Evolutionary conservation across 2,888 invertebrate genomes (phyloP).

Genomic region (Euplexia lucipara): DNA sequence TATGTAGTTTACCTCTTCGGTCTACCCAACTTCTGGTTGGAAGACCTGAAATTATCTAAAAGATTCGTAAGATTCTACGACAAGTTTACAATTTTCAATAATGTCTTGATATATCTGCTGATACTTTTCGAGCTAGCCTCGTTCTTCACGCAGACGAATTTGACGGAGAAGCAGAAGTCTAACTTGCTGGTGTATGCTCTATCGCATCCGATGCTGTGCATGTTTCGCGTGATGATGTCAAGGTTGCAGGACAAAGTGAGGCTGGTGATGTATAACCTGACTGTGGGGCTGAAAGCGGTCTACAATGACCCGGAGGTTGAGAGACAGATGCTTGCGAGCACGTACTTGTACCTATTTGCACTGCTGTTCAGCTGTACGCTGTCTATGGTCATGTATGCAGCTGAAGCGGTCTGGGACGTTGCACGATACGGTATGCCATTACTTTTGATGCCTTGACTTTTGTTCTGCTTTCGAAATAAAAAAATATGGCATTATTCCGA

Average conservation of each 20-base stretch:
- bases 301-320: slow-evolving; percentile 75
- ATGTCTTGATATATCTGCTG: slow-evolving; percentile 55
- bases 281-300: slow-evolving; percentile 65
- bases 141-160: slow-evolving; percentile 68
- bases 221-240: slow-evolving; percentile 58
- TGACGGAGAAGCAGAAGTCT: slow-evolving; percentile 66
- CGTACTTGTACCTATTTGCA: slow-evolving; percentile 60
- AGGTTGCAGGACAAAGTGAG: slow-evolving; percentile 61
- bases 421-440: slow-evolving; percentile 52
- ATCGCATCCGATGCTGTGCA: slow-evolving; percentile 68
- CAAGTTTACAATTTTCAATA: slow-evolving; percentile 53
- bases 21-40: slow-evolving; percentile 72
- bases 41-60: slow-evolving; percentile 59
- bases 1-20: slow-evolving; percentile 60
- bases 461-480: too few relatives aligned
- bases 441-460: not conserved
- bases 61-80: slow-evolving; percentile 53
- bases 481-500: too few relatives aligned
- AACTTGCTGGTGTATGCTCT: slow-evolving; percentile 67
- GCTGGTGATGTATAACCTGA: slow-evolving; percentile 64
- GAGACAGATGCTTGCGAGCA: slow-evolving; percentile 70
- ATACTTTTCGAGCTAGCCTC: slow-evolving; percentile 65
- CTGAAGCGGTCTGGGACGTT: slow-evolving; percentile 61
- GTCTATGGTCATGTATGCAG: slow-evolving; percentile 63
- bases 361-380: slow-evolving; percentile 53